phyloP scores from a whole-genome alignment of 1,140 invertebrate species.

The Zeugodacus cucurbitae region DNA sequence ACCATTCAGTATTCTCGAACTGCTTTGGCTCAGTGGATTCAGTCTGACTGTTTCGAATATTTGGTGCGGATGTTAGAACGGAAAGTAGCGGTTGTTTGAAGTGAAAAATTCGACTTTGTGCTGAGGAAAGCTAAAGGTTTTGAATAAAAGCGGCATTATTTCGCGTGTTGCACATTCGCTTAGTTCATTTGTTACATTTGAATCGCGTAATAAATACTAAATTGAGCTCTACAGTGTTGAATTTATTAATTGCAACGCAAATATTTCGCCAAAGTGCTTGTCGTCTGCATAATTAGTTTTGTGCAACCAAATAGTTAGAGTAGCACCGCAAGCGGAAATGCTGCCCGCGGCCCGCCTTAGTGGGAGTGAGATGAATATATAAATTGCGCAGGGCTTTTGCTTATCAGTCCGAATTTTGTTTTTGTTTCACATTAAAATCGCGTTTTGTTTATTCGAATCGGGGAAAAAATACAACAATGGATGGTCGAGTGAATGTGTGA shows the following conservation, averaged over 20 bases:
- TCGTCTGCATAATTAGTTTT: slow-evolving; percentile 1
- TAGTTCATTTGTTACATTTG: not conserved
- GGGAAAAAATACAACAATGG: not conserved
- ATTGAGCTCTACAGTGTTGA: not conserved
- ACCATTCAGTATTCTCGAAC: not conserved
- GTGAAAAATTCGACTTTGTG: not conserved
- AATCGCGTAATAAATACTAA: not conserved
- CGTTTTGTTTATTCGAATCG: slow-evolving; percentile 34
- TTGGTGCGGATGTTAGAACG: not conserved
- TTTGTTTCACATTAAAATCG: not conserved
- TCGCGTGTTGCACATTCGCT: not conserved
- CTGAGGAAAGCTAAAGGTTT: not conserved
- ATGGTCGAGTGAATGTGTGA: not conserved
- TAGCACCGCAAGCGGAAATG: not conserved
- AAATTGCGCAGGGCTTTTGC: not conserved
- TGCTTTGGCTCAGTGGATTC: not conserved
- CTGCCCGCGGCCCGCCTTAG: not conserved
- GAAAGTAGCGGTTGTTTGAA: not conserved
- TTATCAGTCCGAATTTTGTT: slow-evolving; percentile 23
- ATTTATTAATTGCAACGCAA: not conserved
- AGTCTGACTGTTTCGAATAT: not conserved
- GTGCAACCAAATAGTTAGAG: not conserved
- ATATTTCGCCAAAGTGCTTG: not conserved
- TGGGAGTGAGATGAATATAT: slow-evolving; percentile 3
- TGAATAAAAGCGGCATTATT: not conserved